Evolutionary conservation across 92 coral and sea anemone species (phyloP).

Genomic region (Heliopora coerulea): DNA sequence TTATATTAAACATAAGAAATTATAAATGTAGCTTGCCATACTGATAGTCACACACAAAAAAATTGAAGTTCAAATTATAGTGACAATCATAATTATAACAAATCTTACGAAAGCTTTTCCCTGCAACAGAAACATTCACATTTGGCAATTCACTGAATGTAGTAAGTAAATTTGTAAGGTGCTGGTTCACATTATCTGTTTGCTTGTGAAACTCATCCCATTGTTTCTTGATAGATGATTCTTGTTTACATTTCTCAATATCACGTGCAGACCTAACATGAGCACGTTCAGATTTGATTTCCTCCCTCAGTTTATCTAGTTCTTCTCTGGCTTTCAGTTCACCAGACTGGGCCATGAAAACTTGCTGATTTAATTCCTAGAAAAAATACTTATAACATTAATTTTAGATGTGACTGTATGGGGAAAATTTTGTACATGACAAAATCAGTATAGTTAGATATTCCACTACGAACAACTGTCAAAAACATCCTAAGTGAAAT

Average conservation of each 20-base stretch:
- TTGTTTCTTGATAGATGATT: conserved; percentile 54
- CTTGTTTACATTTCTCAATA: conserved; percentile 77
- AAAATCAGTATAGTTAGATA: no score
- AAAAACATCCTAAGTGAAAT: no score
- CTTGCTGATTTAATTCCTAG: conserved; percentile 68
- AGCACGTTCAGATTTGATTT: conserved; percentile 77
- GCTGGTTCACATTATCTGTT: conserved; percentile 70
- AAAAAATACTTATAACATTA: no score
- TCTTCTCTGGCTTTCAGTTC: conserved; percentile 70
- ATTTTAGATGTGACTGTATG: no score
- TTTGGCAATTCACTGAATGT: conserved; percentile 62
- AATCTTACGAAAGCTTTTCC: conserved; percentile 71
- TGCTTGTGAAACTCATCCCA: conserved; percentile 56
- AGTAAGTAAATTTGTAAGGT: conserved; percentile 49
- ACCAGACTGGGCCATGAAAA: conserved; percentile 65
- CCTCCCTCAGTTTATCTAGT: conserved; percentile 65
- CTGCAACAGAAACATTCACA: conserved; percentile 66
- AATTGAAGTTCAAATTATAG: no score
- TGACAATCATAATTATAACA: no score
- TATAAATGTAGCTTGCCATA: no score
- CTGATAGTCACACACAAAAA: no score
- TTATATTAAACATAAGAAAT: no score
- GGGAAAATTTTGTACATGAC: no score
- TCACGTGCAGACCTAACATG: conserved; percentile 82
- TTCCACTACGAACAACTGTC: no score